phyloP scores from a whole-genome alignment of 2,888 invertebrate species.

The Ichneumon xanthorius region DNA sequence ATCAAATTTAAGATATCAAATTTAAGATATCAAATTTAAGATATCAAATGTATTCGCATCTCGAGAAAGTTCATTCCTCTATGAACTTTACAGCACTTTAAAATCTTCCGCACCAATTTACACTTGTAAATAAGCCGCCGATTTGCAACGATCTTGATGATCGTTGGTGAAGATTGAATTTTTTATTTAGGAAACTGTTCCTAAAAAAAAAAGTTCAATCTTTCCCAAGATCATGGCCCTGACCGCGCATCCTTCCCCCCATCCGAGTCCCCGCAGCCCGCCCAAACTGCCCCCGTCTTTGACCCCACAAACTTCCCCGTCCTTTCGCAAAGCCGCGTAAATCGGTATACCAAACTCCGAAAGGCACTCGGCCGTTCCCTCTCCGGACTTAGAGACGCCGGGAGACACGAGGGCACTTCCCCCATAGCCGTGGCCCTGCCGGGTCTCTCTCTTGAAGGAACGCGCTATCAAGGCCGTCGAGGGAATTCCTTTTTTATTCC shows the following conservation, averaged over 20 bases:
- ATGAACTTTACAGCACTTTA: too few relatives aligned
- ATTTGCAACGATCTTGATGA: too few relatives aligned
- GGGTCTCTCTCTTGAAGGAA: slow-evolving; percentile 69
- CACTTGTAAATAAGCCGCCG: too few relatives aligned
- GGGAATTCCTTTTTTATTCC: slow-evolving; percentile 58
- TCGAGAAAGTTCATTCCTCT: too few relatives aligned
- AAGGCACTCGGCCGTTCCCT: slow-evolving; percentile 46
- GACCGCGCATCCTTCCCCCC: not conserved
- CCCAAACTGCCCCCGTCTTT: not conserved
- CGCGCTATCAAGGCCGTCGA: slow-evolving; percentile 80
- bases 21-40: too few relatives aligned
- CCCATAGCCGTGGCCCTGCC: slow-evolving; percentile 8
- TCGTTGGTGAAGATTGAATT: too few relatives aligned
- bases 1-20: too few relatives aligned
- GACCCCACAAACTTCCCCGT: not conserved
- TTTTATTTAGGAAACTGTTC: not conserved
- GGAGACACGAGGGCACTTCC: slow-evolving; percentile 25
- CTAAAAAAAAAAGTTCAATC: not conserved
- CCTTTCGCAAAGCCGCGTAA: not conserved
- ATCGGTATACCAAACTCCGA: slow-evolving; percentile 31
- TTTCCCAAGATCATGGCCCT: not conserved
- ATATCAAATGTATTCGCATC: too few relatives aligned
- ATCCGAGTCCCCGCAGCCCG: too few relatives aligned
- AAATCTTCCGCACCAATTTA: too few relatives aligned
- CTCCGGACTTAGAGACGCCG: slow-evolving; percentile 19